phyloP scores from a whole-genome alignment of 2,113 vertebrate species.

The Periophthalmus modestus region DNA sequence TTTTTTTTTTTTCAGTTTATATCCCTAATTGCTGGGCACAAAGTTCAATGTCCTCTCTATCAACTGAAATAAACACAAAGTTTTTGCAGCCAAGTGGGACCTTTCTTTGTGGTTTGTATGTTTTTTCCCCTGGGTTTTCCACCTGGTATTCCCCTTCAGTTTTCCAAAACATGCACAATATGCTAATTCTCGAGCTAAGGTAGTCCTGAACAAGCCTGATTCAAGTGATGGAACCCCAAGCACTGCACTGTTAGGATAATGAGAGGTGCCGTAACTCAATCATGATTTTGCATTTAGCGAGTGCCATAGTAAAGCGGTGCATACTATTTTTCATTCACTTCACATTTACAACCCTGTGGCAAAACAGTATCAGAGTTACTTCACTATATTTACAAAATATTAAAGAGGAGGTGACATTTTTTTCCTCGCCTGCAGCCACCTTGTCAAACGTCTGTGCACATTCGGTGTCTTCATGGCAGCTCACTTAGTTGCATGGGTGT shows the following conservation, averaged over 20 bases:
- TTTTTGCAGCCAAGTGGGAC: too few relatives aligned
- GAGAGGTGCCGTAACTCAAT: too few relatives aligned
- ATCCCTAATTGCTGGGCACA: too few relatives aligned
- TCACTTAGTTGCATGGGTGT: constrained; percentile 13
- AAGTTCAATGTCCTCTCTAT: too few relatives aligned
- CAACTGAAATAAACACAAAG: too few relatives aligned
- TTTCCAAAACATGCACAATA: too few relatives aligned
- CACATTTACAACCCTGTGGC: neutral
- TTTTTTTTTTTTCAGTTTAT: too few relatives aligned
- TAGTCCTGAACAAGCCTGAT: neutral
- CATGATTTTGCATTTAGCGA: neutral
- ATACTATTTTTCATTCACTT: neutral
- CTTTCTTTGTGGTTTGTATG: too few relatives aligned
- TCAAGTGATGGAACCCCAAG: too few relatives aligned
- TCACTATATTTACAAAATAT: constrained; percentile 21
- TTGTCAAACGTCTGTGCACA: constrained; percentile 45
- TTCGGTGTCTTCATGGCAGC: constrained; percentile 46
- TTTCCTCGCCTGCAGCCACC: constrained; percentile 37
- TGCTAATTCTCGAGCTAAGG: neutral
- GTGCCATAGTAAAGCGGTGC: neutral
- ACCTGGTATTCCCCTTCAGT: too few relatives aligned
- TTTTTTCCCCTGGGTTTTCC: too few relatives aligned
- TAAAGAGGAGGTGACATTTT: constrained; percentile 25
- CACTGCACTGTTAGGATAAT: too few relatives aligned
- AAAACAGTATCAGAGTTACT: constrained; percentile 16